phyloP scores from a whole-genome alignment of 2,888 invertebrate species.

The Hetaerina titia region DNA sequence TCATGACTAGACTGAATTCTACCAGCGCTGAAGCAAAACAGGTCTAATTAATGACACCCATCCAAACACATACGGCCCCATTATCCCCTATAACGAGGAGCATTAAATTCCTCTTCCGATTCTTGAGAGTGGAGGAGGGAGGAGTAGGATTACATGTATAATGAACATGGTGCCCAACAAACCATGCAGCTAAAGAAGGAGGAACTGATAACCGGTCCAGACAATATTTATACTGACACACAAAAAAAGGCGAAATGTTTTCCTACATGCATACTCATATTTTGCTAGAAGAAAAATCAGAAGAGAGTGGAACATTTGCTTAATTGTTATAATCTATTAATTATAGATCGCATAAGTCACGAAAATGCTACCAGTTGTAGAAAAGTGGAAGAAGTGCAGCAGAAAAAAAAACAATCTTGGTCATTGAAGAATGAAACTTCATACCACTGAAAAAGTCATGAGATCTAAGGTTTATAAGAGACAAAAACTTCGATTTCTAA shows the following conservation, averaged over 20 bases:
- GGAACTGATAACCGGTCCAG: neutral
- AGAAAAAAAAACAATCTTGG: neutral
- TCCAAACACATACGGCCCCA: constrained; percentile 66
- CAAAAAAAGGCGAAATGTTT: neutral
- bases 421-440: neutral
- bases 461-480: neutral
- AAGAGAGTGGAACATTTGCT: neutral
- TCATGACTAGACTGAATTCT: neutral
- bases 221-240: neutral
- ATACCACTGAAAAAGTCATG: neutral
- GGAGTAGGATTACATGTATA: neutral
- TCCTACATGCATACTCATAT: neutral
- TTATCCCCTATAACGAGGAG: neutral
- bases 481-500: neutral
- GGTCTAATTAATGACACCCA: neutral
- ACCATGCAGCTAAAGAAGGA: neutral
- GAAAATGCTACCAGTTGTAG: neutral
- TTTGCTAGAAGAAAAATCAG: neutral
- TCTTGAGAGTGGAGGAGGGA: neutral
- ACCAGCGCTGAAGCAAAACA: neutral
- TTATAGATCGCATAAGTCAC: neutral
- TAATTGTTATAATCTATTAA: neutral
- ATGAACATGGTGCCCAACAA: neutral
- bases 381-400: neutral
- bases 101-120: neutral